Conservation (phyloP, 2,888 invertebrate genomes). For the Poecilus cupreus region DNA sequence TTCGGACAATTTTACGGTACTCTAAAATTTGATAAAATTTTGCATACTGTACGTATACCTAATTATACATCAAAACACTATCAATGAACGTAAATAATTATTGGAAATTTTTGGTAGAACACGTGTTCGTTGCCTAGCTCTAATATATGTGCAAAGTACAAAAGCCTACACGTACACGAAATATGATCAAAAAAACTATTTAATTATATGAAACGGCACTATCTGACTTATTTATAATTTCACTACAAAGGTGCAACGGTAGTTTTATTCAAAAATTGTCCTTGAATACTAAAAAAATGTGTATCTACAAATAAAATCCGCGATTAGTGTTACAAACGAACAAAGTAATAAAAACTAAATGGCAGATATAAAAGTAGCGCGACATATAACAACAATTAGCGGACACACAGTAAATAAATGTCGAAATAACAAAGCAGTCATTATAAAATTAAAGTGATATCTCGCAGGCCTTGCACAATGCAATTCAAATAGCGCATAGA, state of each 20-base stretch:
- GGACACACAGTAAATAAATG: conserved; percentile 37
- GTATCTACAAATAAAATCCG: conserved; percentile 1
- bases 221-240: neutral
- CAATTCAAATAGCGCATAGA: conserved; percentile 1
- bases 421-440: neutral
- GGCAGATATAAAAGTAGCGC: conserved; percentile 35
- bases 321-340: neutral
- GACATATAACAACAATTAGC: conserved; percentile 46
- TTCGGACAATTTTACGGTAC: no score
- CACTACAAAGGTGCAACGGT: neutral
- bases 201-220: neutral
- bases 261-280: neutral
- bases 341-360: conserved; percentile 29
- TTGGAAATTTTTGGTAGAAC: no score
- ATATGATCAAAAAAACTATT: no score
- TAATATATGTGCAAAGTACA: no score
- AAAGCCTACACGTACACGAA: no score
- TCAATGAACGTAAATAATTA: no score
- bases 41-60: no score
- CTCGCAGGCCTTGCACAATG: conserved; percentile 18
- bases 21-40: no score
- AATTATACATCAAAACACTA: no score
- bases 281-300: neutral
- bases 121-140: no score
- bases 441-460: conserved; percentile 6